Evolutionary conservation across 35 echinoderm and acorn worm genomes (phyloP).

Genomic region (Acanthaster planci): DNA sequence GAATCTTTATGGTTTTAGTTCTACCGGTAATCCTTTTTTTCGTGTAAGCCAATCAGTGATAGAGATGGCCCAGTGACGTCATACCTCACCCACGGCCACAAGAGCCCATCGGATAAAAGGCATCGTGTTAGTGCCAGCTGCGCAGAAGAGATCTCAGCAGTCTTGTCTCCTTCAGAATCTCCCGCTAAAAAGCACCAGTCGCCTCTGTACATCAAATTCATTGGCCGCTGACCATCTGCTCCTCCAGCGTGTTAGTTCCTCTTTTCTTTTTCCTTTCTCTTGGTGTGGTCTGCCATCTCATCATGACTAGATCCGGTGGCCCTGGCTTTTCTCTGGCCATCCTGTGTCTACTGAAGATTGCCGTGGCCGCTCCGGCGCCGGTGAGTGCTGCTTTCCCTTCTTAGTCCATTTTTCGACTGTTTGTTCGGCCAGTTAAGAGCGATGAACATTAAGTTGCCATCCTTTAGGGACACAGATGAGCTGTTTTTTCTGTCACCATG

Average conservation of each 20-base stretch:
- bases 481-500: no score
- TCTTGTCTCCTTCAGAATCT: background rate
- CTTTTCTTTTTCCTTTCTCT: no score
- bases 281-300: background rate
- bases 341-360: background rate
- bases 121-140: background rate
- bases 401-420: no score
- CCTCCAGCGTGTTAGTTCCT: no score
- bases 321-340: background rate
- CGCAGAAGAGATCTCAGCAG: background rate
- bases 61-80: background rate
- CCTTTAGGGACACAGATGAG: no score
- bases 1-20: no score
- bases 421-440: no score
- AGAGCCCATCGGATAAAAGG: slow-evolving; percentile 16
- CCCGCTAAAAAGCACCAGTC: background rate
- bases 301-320: slow-evolving; percentile 8
- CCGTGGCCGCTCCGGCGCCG: background rate
- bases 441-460: no score
- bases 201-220: no score
- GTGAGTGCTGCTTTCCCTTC: background rate
- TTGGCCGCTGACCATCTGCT: no score
- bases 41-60: background rate
- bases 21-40: no score
- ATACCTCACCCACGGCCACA: background rate